Base-by-base conservation (phyloP, 2,797 vertebrate genomes). In the Lophotriccus pileatus region DNA sequence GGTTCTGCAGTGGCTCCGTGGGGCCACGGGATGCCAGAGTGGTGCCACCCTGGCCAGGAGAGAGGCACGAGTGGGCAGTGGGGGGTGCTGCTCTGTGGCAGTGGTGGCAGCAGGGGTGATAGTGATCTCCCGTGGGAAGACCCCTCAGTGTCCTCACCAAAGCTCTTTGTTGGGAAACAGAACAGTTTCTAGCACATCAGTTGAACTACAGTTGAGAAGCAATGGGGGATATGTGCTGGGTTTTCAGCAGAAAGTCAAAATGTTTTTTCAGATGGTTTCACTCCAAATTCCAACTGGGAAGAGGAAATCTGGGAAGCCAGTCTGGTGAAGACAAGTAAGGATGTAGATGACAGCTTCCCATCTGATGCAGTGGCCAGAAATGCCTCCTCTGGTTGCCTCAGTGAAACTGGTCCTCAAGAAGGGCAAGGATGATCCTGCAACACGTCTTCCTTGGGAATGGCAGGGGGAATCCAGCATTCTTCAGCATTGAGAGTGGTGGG, bases 181-280 rank as follows among this genome's bases (percentile, higher is more conserved):
- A 82, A 28, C 27, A 3, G 22, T 67, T 84, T 58, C 36, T 39
- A 50, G 39, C 7, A 6, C 34, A 1, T 78, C 39, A 23, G 13
- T 49, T 47, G 18, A 55, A 36, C 47, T 27, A 1, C 28, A 2
- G 3, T 53, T 39, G 9, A 12, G 53, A 74, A 73, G 43, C n/a
- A 27, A 6, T 10, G 36, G 36, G 27, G 10, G 32, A 63, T 70
- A 58, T 24, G 9, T 0, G 1, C 21, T 21, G 36, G 25, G 23
- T 37, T 83, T 92, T 76, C 23, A 9, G 49, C 75, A 74, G 56
- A 87, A 74, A 64, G 37, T 58, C 72, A 16, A 6, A 30, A 55
- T 84, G 78, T 86, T 94, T 66, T 81, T 66, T 91, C 90, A 87
- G 59, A 88, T 95, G 90, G 68, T 86, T 95, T 84, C 52, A 52